Evolutionary conservation across 1,140 invertebrate genomes (phyloP).

Genomic region (Andricus grossulariae): DNA sequence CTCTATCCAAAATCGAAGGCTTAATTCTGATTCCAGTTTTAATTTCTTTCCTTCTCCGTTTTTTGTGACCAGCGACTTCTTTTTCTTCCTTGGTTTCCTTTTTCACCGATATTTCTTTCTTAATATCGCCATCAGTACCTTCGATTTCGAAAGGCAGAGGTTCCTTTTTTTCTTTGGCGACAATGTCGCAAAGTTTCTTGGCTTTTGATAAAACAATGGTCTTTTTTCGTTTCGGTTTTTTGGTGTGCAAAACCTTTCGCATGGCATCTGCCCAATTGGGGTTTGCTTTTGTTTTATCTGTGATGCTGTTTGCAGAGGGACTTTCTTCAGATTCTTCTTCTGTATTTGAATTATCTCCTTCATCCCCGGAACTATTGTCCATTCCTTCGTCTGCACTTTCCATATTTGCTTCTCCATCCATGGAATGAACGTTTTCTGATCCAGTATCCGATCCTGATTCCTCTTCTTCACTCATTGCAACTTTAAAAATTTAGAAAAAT

Average conservation of each 20-base stretch:
- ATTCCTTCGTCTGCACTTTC: neutral
- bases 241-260: slow-evolving; percentile 84
- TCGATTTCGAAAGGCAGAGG: slow-evolving; percentile 75
- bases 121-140: slow-evolving; percentile 70
- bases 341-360: neutral
- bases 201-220: slow-evolving; percentile 84
- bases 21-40: slow-evolving; percentile 83
- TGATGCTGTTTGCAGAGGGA: slow-evolving; percentile 15
- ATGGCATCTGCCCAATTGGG: slow-evolving; percentile 82
- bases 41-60: slow-evolving; percentile 77
- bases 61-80: slow-evolving; percentile 47
- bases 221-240: slow-evolving; percentile 85
- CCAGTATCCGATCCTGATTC: neutral
- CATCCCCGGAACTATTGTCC: neutral
- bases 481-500: neutral
- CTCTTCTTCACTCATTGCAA: neutral
- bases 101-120: slow-evolving; percentile 67
- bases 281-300: slow-evolving; percentile 59
- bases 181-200: slow-evolving; percentile 80
- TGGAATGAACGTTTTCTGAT: neutral
- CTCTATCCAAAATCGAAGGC: slow-evolving; percentile 83
- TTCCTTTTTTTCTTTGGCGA: slow-evolving; percentile 74
- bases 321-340: neutral
- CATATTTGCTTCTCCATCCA: neutral
- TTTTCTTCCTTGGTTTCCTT: slow-evolving; percentile 56